Percentiles rank a stretch among this genome's conserved stretches.
phyloP scores from a whole-genome alignment of 2,888 invertebrate genomes.

The Drosophila subquinaria region DNA sequence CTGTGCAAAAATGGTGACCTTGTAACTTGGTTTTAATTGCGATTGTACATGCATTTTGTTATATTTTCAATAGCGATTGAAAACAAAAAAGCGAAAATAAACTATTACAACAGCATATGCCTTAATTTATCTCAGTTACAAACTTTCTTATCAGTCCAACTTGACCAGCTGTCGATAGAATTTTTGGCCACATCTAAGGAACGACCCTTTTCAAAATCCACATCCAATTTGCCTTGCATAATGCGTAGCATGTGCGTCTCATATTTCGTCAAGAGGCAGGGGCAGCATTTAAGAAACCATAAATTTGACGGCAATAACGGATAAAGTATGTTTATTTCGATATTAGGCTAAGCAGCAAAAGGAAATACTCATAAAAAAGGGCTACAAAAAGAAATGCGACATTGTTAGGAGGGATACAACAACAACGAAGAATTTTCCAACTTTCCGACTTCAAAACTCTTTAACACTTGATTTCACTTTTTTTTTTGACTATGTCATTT shows the following conservation, averaged over 20 bases:
- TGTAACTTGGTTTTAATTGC: slow-evolving; percentile 76
- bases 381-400: slow-evolving; percentile 42
- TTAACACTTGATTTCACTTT: slow-evolving; percentile 80
- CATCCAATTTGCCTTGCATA: slow-evolving; percentile 59
- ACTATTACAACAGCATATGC: slow-evolving; percentile 18
- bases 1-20: slow-evolving; percentile 74
- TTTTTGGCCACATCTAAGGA: slow-evolving; percentile 25
- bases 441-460: slow-evolving; percentile 62
- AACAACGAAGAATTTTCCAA: slow-evolving; percentile 11
- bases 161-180: slow-evolving; percentile 46
- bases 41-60: slow-evolving; percentile 57
- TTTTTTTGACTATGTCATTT: slow-evolving; percentile 38
- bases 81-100: not conserved
- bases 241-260: slow-evolving; percentile 59
- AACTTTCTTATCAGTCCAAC: slow-evolving; percentile 23
- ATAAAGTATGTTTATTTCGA: slow-evolving; percentile 81
- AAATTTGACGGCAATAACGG: slow-evolving; percentile 77
- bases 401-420: not conserved
- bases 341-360: slow-evolving; percentile 75
- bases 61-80: slow-evolving; percentile 29
- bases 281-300: slow-evolving; percentile 77
- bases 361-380: slow-evolving; percentile 63
- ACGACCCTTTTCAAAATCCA: slow-evolving; percentile 67
- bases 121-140: slow-evolving; percentile 17
- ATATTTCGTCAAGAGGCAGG: slow-evolving; percentile 49